Base-by-base conservation (phyloP, 2,113 vertebrate species). In the Alosa alosa region DNA sequence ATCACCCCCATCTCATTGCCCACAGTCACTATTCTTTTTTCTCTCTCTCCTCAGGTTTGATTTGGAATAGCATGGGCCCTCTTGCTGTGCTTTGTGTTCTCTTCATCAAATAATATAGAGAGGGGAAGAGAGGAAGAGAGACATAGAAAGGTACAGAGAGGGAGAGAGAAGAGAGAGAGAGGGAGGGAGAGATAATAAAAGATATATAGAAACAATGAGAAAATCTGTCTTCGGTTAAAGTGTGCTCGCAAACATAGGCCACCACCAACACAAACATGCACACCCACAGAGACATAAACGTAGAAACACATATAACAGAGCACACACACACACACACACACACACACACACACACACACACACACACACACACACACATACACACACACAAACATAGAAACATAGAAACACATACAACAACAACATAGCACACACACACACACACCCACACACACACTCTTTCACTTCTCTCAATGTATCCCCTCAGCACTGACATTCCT, bases 1-100 rank as follows among this genome's bases (percentile, higher is more conserved):
- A 94, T 92, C 92, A 82, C 86, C 89, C 88, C 81, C 83, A 94
- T 94, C 94, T 93, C 92, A 92, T 91, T 90, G n/a, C 8, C n/a
- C 22, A 25, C 22, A 87, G 85, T 89, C 93, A 20, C 7, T 57
- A 18, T 9, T 11, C n/a, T 72, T 8, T 11, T 20, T 18, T 92
- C 91, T 92, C 94, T 89, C 90, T 92, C 92, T 89, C 87, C 88
- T 88, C 87, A 88, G 84, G 90, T 86, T 82, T 82, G 82, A 87
- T 92, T 91, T 88, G 89, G 91, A 83, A 84, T 87, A 64, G 84
- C 25, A 78, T 46, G 88, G 87, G 81, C 89, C 86, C 86, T 82
- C 86, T 90, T 82, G 3, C 82, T 18, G 82, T 88, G 81, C 82
- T 89, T 89, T 92, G 86, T 92, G 88, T 90, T 87, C 90, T 52